A percentile compares a stretch with the other conserved stretches of the same genome.
Evolutionary conservation across 2,888 invertebrate species (phyloP).

Genomic region (Carpatolechia fugitivella): DNA sequence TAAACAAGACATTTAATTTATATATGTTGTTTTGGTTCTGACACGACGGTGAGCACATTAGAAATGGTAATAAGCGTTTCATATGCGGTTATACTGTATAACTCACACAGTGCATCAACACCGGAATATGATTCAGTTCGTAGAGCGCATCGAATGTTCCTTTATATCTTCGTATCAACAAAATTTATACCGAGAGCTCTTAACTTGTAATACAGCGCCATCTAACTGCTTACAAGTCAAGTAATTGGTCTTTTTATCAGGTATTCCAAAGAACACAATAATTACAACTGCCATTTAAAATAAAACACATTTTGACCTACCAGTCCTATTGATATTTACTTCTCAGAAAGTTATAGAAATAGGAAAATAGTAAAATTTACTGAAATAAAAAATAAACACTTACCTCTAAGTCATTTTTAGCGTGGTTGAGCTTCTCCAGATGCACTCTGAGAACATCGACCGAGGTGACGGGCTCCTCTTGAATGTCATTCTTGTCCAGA

Average conservation of each 20-base stretch:
- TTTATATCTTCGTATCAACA: too few relatives aligned
- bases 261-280: not conserved
- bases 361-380: too few relatives aligned
- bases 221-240: not conserved
- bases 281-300: not conserved
- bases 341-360: too few relatives aligned
- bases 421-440: conserved; percentile 89
- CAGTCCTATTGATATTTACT: too few relatives aligned
- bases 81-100: conserved; percentile 28
- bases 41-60: not conserved
- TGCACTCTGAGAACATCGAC: conserved; percentile 91
- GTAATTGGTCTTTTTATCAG: not conserved
- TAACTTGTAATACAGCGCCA: not conserved
- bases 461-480: conserved; percentile 88
- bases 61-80: conserved; percentile 25
- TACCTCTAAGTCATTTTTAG: conserved; percentile 86
- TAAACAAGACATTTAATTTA: not conserved
- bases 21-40: not conserved
- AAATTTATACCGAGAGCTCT: not conserved
- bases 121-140: conserved; percentile 4
- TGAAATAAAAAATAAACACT: conserved; percentile 48
- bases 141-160: not conserved
- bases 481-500: conserved; percentile 85
- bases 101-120: not conserved
- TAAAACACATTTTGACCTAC: not conserved